Evolutionary conservation across 2,113 vertebrate species (phyloP), one percentile per base, ranked within the genome.

Genomic region (Rhinolophus sinicus): DNA sequence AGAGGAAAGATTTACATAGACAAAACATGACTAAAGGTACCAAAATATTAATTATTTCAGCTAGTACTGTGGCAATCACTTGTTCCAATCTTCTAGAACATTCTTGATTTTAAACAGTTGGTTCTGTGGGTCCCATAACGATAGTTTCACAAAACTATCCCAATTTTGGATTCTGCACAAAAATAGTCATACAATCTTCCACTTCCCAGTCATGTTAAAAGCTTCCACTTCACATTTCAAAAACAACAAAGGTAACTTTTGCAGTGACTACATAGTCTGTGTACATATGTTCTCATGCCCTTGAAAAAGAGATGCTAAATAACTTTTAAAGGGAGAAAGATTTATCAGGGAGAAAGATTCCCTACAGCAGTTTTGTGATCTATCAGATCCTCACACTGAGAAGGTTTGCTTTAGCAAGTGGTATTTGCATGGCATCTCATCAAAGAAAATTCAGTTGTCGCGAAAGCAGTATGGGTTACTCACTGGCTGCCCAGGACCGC

Each of bases 31-130:
- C 38, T 10, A 50, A 58, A 81, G 4, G 6, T 3, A 90, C 89
- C 38, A 84, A 92, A 82, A 80, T 84, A 94, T 80, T 95, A 52
- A 85, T 52, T 84, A 94, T 80, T 86, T 89, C 86, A 82, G 50
- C 3, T 18, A 65, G 52, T 65, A 58, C 40, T 75, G 15, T 65
- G 76, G 33, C 35, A 70, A 64, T 84, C 89, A 81, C 13, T 90
- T 70, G 54, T 56, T 90, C 28, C 35, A 81, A 76, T 94, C 96
- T 94, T 84, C 94, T 96, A 88, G 76, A 52, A 90, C 91, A 76
- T 65, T 95, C 38, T 84, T 58, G 19, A 44, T 88, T 94, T 93
- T 64, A 50, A 94, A 70, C 22, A 75, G 44, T 78, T 76, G 58
- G 7, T 62, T 52, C 52, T 70, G 9, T 65, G 44, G 19, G 83